A percentile compares a stretch with the other conserved stretches of the same genome.
Conservation (phyloP, 2,888 invertebrate genomes). For the Aelia acuminata region DNA sequence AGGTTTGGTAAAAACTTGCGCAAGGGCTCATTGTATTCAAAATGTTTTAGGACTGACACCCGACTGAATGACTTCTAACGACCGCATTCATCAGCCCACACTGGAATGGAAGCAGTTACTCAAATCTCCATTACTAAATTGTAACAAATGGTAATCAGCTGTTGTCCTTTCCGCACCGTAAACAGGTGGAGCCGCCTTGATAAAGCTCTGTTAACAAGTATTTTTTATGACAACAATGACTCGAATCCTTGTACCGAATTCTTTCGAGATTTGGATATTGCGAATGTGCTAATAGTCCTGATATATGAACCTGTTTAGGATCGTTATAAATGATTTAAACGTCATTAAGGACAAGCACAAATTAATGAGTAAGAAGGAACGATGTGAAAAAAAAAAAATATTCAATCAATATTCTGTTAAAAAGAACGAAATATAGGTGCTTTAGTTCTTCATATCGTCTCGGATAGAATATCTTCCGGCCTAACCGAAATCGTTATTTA, state of each 20-base stretch:
- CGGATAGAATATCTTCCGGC: no score
- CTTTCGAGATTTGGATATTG: neutral
- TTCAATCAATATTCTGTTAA: no score
- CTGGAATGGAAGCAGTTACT: constrained; percentile 9
- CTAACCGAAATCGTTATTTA: no score
- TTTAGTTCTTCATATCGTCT: no score
- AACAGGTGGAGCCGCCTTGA: neutral
- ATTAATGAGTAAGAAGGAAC: no score
- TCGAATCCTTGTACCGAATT: neutral
- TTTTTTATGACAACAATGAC: neutral
- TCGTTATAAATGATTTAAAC: neutral
- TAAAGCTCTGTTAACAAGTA: neutral
- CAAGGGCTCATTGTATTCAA: constrained; percentile 31
- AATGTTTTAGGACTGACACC: constrained; percentile 27
- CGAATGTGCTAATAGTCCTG: neutral
- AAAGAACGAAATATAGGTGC: no score
- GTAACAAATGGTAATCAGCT: constrained; percentile 40
- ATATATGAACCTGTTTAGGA: neutral
- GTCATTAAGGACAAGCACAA: no score
- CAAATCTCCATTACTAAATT: constrained; percentile 39
- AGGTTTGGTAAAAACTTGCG: neutral
- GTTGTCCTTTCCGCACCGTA: neutral
- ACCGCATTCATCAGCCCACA: constrained; percentile 46
- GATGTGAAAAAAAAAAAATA: no score
- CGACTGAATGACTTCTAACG: constrained; percentile 7